phyloP scores from a whole-genome alignment of 1,140 invertebrate genomes.

The Pseudomyrmex gracilis region DNA sequence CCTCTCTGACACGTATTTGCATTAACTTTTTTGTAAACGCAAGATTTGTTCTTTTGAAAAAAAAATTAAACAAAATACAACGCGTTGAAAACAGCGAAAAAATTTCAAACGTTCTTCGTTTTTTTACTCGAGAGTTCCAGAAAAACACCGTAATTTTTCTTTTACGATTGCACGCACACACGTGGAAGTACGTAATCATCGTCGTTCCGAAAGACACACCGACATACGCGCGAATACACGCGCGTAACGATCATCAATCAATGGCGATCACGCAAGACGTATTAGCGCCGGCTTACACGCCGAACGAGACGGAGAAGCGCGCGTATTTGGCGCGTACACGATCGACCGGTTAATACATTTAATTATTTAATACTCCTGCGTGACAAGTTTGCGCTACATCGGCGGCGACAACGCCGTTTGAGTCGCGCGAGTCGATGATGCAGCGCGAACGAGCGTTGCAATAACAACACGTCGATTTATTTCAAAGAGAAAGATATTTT shows the following conservation, averaged over 20 bases:
- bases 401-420: neutral
- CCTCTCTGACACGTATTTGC: neutral
- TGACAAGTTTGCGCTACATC: constrained; percentile 56
- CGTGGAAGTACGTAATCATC: neutral
- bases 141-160: neutral
- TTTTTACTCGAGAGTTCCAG: neutral
- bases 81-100: neutral
- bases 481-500: neutral
- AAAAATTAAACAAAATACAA: neutral
- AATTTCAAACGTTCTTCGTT: neutral
- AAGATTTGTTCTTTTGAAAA: neutral
- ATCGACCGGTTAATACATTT: constrained; percentile 53
- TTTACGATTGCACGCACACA: neutral
- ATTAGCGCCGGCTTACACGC: constrained; percentile 24
- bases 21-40: neutral
- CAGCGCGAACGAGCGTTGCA: neutral
- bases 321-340: constrained; percentile 60
- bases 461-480: constrained; percentile 45
- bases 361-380: constrained; percentile 57
- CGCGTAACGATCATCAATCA: constrained; percentile 63
- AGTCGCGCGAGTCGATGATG: neutral
- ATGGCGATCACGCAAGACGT: constrained; percentile 64
- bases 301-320: constrained; percentile 38
- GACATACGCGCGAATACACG: neutral
- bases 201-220: neutral